These are phyloP conservation scores for Clarias magur DNA, from an alignment of 2,113 vertebrate genomes.

Conservation along the genomic window DNA sequence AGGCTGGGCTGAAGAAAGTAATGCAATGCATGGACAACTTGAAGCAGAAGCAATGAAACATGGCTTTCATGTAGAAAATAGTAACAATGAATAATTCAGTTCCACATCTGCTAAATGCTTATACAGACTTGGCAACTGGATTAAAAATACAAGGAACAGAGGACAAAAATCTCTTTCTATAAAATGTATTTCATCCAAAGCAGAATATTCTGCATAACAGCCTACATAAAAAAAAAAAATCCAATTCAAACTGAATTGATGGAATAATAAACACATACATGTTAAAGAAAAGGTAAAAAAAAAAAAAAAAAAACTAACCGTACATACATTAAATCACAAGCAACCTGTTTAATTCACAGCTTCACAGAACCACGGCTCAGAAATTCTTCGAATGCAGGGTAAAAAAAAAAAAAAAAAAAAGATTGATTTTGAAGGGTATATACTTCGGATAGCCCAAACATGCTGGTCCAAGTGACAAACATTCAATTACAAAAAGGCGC, in stretches of 20 bases:
- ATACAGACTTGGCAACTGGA: constrained; percentile 69
- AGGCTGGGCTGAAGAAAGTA: constrained; percentile 71
- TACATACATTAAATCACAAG: constrained; percentile 72
- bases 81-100: constrained; percentile 49
- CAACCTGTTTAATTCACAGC: constrained; percentile 81
- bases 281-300: constrained; percentile 62
- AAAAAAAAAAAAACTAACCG: constrained; percentile 30
- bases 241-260: constrained; percentile 88
- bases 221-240: constrained; percentile 78
- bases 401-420: constrained; percentile 27
- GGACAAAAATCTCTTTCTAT: constrained; percentile 88
- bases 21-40: constrained; percentile 71
- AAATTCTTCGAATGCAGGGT: constrained; percentile 60
- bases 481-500: constrained; percentile 1
- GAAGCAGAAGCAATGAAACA: constrained; percentile 75
- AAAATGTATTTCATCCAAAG: constrained; percentile 77
- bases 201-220: constrained; percentile 82
- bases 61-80: constrained; percentile 17
- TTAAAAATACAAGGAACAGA: constrained; percentile 76
- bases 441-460: background rate
- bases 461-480: constrained; percentile 30
- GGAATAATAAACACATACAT: constrained; percentile 66
- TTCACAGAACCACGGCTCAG: constrained; percentile 70
- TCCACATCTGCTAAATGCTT: constrained; percentile 69
- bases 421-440: constrained; percentile 33